Percentiles rank a stretch among this genome's conserved stretches.
These are phyloP conservation scores for Psittacula cyanocephala DNA, from an alignment of 2,113 vertebrate genomes.

Conservation along the genomic window DNA sequence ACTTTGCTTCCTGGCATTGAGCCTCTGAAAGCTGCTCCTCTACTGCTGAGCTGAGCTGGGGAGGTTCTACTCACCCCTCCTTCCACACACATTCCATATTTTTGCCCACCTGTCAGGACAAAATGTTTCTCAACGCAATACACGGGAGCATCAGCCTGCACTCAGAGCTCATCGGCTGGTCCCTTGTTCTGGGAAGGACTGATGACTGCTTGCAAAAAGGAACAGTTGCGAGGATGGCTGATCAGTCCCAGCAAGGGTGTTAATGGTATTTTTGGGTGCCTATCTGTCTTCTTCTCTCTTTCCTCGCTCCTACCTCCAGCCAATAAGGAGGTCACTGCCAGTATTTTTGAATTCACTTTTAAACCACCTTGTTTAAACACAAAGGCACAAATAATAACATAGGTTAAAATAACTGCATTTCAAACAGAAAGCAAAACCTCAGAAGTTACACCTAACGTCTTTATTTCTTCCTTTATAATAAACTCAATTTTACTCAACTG, in stretches of 20 bases:
- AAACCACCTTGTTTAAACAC: neutral
- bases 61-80: neutral
- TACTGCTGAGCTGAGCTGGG: neutral
- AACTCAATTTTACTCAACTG: neutral
- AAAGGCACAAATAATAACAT: neutral
- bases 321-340: neutral
- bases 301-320: neutral
- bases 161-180: neutral
- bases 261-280: neutral
- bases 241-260: neutral
- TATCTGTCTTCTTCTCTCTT: neutral
- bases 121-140: neutral
- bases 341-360: neutral
- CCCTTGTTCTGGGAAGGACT: neutral
- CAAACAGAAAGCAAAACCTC: neutral
- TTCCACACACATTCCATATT: neutral
- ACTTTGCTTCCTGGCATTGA: neutral
- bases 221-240: neutral
- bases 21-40: neutral
- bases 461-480: neutral
- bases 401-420: neutral
- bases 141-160: too few relatives aligned
- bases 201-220: neutral
- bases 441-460: neutral
- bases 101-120: neutral